A percentile compares a stretch with the other conserved stretches of the same genome.
Evolutionary conservation across 30 jellyfish, hydroid and myxozoan species (phyloP).

Genomic region (Cassiopea andromeda): DNA sequence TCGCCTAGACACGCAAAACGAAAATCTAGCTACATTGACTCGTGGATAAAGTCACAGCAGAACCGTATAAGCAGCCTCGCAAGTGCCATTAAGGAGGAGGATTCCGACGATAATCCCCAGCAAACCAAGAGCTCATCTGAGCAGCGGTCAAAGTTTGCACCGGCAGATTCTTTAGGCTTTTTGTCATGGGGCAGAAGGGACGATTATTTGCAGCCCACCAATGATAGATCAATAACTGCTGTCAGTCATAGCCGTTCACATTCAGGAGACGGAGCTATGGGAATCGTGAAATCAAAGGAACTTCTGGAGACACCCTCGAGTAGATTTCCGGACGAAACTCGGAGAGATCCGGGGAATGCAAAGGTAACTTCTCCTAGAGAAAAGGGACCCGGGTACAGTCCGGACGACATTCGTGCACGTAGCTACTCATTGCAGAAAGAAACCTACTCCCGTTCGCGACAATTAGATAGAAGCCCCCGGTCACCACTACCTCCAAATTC

Average conservation of each 20-base stretch:
- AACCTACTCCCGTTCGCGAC: background rate
- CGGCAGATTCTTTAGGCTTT: conserved; percentile 31
- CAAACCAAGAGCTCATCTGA: background rate
- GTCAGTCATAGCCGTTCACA: conserved; percentile 50
- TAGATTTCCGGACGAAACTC: background rate
- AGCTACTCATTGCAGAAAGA: conserved; percentile 5
- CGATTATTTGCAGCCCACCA: conserved; percentile 12
- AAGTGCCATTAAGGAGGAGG: conserved; percentile 85
- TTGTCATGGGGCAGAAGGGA: conserved; percentile 56
- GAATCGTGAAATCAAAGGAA: conserved; percentile 6
- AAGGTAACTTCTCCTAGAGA: conserved; percentile 18
- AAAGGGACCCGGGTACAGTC: background rate
- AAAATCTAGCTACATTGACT: conserved; percentile 66
- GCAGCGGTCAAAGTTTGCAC: conserved; percentile 37
- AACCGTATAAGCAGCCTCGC: conserved; percentile 77
- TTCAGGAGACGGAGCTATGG: conserved; percentile 58
- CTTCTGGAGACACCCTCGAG: conserved; percentile 17
- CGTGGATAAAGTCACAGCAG: conserved; percentile 86
- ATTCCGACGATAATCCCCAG: conserved; percentile 50
- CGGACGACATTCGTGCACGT: conserved; percentile 20
- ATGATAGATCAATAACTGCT: background rate
- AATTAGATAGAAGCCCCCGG: background rate
- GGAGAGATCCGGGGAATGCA: background rate
- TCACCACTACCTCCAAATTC: background rate
- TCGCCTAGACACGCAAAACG: conserved; percentile 62